Evolutionary conservation across 2,113 vertebrate genomes (phyloP).

Genomic region (Oreochromis aureus): DNA sequence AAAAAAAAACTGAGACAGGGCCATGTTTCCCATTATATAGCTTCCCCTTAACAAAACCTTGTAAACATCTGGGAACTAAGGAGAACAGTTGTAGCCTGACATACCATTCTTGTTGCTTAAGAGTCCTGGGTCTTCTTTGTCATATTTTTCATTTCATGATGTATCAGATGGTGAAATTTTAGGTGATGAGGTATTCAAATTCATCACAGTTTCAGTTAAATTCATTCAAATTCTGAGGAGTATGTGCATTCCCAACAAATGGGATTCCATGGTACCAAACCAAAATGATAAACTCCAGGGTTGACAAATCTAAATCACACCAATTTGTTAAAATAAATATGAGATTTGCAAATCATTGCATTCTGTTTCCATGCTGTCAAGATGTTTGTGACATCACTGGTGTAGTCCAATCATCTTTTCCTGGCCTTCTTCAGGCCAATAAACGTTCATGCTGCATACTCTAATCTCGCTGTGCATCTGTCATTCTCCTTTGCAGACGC

Average conservation of each 20-base stretch:
- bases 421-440: background rate
- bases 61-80: background rate
- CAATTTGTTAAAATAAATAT: background rate
- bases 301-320: background rate
- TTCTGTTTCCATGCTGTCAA: background rate
- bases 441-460: background rate
- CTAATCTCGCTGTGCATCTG: background rate
- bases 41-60: background rate
- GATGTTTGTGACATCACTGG: background rate
- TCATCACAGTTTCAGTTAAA: background rate
- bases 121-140: background rate
- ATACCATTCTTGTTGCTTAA: background rate
- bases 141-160: background rate
- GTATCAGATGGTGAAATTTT: background rate
- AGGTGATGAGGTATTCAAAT: background rate
- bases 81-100: background rate
- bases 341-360: background rate
- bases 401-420: background rate
- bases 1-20: background rate
- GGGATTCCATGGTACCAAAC: background rate
- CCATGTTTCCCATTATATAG: background rate
- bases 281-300: background rate
- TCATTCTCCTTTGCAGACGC: background rate
- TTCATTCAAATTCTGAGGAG: background rate
- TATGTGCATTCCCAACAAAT: background rate